phyloP scores from a whole-genome alignment of 2,888 invertebrate genomes.

The Cremastinae sp. region DNA sequence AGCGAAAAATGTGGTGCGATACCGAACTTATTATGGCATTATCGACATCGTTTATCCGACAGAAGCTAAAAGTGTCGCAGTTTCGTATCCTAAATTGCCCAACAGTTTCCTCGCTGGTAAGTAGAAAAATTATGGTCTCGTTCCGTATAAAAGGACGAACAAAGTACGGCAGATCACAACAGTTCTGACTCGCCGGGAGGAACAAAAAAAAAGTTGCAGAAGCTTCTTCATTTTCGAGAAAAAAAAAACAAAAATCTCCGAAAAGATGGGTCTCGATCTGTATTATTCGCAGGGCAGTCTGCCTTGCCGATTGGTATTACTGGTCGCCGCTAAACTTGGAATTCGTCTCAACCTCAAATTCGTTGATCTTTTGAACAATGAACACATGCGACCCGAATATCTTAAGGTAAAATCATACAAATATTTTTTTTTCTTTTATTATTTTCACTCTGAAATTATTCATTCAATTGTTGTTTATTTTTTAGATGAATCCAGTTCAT shows the following conservation, averaged over 20 bases:
- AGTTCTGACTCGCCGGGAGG: too few species aligned
- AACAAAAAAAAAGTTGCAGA: neutral
- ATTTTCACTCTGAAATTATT: neutral
- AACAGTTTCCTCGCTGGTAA: too few species aligned
- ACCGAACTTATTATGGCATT: too few species aligned
- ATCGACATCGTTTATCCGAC: too few species aligned
- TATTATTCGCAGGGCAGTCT: constrained; percentile 85
- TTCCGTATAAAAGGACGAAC: too few species aligned
- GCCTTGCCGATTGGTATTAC: constrained; percentile 85
- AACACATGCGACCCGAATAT: constrained; percentile 87
- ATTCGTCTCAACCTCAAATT: constrained; percentile 85
- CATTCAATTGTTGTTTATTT: constrained; percentile 55
- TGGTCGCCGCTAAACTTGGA: constrained; percentile 85
- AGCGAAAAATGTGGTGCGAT: too few species aligned
- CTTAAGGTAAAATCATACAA: constrained; percentile 81
- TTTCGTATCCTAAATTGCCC: too few species aligned
- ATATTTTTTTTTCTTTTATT: constrained; percentile 28
- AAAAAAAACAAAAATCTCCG: constrained; percentile 9
- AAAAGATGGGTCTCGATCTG: constrained; percentile 84
- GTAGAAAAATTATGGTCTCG: too few species aligned
- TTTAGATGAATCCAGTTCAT: constrained; percentile 87
- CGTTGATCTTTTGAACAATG: constrained; percentile 83
- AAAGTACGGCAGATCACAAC: too few species aligned
- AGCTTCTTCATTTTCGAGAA: neutral
- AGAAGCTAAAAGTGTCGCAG: too few species aligned